Conservation (phyloP, 2,113 vertebrate genomes). For the Pteronura brasiliensis region DNA sequence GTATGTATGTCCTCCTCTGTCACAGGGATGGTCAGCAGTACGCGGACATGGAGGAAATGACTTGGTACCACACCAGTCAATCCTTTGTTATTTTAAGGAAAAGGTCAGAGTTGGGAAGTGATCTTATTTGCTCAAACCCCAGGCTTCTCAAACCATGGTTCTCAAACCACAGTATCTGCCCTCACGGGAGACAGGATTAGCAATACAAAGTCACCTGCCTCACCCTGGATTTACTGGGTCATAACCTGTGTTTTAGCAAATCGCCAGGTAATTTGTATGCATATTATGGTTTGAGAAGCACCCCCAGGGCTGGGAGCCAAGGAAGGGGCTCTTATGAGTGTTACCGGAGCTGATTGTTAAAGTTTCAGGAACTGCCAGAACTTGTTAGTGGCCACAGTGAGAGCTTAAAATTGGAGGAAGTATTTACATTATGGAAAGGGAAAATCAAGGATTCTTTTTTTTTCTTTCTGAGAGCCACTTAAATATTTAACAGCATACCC, state of each 20-base stretch:
- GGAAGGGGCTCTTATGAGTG: neutral
- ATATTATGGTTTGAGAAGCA: neutral
- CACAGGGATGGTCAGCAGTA: neutral
- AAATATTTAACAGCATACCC: neutral
- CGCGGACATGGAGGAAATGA: neutral
- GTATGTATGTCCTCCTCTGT: rapidly evolving
- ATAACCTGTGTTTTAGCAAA: neutral
- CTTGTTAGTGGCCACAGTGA: neutral
- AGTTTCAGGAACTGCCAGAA: neutral
- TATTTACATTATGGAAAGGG: neutral
- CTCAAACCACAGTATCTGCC: neutral
- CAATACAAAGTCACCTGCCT: neutral
- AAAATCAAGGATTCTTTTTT: neutral
- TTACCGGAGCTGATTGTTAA: neutral
- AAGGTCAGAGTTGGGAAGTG: neutral
- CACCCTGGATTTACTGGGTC: neutral
- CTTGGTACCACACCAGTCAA: neutral
- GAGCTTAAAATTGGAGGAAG: neutral
- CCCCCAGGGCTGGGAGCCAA: too few relatives aligned
- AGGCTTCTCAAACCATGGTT: neutral
- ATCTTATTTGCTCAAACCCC: neutral
- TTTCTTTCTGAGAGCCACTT: neutral
- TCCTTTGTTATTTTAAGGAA: neutral
- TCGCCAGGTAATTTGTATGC: neutral
- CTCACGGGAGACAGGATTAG: neutral